Evolutionary conservation across 2,113 vertebrate species (phyloP), one percentile per base, ranked within the genome.

Genomic region (Epinephelus fuscoguttatus): DNA sequence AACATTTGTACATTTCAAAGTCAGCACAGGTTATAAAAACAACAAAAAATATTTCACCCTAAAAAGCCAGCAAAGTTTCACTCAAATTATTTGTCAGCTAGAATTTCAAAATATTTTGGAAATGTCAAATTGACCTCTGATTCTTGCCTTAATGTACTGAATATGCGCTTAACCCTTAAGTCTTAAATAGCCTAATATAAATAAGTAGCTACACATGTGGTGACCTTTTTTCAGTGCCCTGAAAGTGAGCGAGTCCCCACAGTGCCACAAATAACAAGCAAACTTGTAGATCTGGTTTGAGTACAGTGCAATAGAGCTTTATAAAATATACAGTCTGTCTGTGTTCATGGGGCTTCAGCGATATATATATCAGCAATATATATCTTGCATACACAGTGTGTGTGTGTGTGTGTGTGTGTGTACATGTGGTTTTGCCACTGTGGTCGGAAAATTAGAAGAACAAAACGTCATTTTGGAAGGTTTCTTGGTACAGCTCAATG

Each of bases 401-500:
- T 42, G 27, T 15, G 81, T 86, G 82, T 30, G 30, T 30, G 30
- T 30, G 27, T 27, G n/a, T 15, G 33, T 42, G 40, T 42, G 27
- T 15, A 33, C 67, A 6, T 78, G 81, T 86, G 82, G 84, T 85
- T 86, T 81, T 64, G 73, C 27, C 27, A 21, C 27, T 90, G 85
- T 75, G 88, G 77, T 85, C 0, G 79, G 84, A 91, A 88, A 86
- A 79, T 80, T 14, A 25, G 23, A 62, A 59, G 15, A 56, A 64
- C 30, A 75, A 21, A 33, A 70, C 30, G 17, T 37, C 55, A 9
- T 52, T 62, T 66, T 71, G 40, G 67, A 49, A 59, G 11, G 40
- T 42, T 66, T 81, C 42, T 78, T 33, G 18, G 63, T n/a, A 76
- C 7, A 79, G 30, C 45, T 68, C 9, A 56, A 74, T 59, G 18